phyloP scores from a whole-genome alignment of 2,113 vertebrate genomes.

The Oxyruncus cristatus region DNA sequence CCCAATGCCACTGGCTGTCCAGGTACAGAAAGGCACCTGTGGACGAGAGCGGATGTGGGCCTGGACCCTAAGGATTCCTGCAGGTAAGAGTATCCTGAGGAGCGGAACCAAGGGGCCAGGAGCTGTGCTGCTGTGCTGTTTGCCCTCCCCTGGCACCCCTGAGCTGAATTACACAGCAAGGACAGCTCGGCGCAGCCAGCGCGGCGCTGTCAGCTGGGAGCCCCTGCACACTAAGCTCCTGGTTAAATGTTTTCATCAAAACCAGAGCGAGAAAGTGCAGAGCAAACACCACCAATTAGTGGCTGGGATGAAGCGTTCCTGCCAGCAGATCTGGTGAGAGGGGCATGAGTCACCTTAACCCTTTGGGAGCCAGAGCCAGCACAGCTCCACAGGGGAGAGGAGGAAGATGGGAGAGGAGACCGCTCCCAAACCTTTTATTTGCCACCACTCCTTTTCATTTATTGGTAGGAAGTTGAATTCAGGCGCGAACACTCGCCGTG shows the following conservation, averaged over 20 bases:
- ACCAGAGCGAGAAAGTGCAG: slow-evolving; percentile 61
- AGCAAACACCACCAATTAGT: slow-evolving; percentile 64
- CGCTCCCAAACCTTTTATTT: background rate
- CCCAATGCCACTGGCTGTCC: background rate
- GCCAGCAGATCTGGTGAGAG: slow-evolving; percentile 50
- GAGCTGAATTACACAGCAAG: slow-evolving; percentile 23
- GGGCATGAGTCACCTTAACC: slow-evolving; percentile 64
- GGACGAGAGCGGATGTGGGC: background rate
- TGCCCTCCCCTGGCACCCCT: background rate
- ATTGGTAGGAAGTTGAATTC: background rate
- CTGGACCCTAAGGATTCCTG: background rate
- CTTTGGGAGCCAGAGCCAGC: background rate
- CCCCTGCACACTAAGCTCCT: slow-evolving; percentile 41
- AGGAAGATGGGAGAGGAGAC: background rate
- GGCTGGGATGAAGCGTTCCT: slow-evolving; percentile 48
- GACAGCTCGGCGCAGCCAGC: background rate
- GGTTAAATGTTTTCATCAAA: slow-evolving; percentile 69
- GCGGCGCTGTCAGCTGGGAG: slow-evolving; percentile 42
- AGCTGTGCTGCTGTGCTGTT: background rate
- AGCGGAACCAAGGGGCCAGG: background rate
- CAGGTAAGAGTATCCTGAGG: background rate
- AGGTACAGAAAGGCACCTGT: background rate
- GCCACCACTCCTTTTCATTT: background rate
- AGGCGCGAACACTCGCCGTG: fast-evolving
- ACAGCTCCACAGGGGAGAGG: background rate